phyloP scores from a whole-genome alignment of 2,888 invertebrate genomes.

The Hipparchia sbordonii region DNA sequence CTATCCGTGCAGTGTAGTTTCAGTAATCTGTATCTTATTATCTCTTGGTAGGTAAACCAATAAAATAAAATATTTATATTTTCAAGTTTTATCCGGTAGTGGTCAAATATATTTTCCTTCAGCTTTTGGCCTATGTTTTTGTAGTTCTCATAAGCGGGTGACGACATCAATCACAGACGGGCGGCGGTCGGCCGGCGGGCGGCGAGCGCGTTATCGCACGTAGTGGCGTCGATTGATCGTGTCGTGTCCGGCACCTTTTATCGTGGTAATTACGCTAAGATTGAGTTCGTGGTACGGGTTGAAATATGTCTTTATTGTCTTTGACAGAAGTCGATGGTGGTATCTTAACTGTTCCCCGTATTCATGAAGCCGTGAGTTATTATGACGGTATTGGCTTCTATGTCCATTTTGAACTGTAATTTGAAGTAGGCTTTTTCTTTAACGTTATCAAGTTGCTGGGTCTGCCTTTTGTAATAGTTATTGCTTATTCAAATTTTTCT shows the following conservation, averaged over 20 bases:
- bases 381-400: background rate
- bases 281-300: constrained; percentile 35
- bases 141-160: constrained; percentile 64
- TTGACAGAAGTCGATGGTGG: constrained; percentile 21
- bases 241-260: constrained; percentile 65
- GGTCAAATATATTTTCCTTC: background rate
- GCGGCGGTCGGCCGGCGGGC: constrained; percentile 44
- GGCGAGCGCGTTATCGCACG: constrained; percentile 59
- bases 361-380: constrained; percentile 16
- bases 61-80: too few relatives aligned
- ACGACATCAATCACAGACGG: constrained; percentile 66
- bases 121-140: constrained; percentile 45
- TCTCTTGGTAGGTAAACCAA: too few relatives aligned
- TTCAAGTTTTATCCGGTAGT: background rate
- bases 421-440: background rate
- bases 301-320: constrained; percentile 43
- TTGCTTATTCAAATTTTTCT: background rate
- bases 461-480: background rate
- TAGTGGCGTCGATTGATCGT: constrained; percentile 72
- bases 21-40: too few relatives aligned
- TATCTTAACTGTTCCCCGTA: constrained; percentile 11
- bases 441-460: background rate
- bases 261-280: constrained; percentile 48
- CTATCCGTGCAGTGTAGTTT: too few relatives aligned
- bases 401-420: background rate